These are phyloP conservation scores for Augochlora pura DNA, from an alignment of 1,140 invertebrate species.

Conservation along the genomic window DNA sequence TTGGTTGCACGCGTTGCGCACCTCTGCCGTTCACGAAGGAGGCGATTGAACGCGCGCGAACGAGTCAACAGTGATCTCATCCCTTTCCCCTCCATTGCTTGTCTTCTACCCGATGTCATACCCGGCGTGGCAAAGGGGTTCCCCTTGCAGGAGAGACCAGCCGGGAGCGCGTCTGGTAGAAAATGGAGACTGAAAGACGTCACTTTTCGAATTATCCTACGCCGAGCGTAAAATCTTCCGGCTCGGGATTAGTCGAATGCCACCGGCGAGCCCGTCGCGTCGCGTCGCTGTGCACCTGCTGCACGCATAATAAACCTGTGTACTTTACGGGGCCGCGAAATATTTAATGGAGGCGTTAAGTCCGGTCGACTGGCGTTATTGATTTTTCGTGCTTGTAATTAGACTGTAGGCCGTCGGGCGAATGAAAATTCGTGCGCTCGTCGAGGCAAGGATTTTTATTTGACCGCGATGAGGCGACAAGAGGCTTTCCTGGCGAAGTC, in stretches of 20 bases:
- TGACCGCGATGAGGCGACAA: too few species aligned
- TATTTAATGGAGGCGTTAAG: too few species aligned
- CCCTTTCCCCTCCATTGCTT: slow-evolving; percentile 31
- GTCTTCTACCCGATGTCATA: slow-evolving; percentile 45
- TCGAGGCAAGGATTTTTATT: too few species aligned
- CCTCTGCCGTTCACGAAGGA: slow-evolving; percentile 46
- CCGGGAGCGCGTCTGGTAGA: slow-evolving; percentile 18
- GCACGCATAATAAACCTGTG: too few species aligned
- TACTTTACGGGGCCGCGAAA: too few species aligned
- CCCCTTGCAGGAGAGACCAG: neutral
- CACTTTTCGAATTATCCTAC: slow-evolving; percentile 27
- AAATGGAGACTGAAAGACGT: neutral
- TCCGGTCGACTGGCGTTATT: too few species aligned
- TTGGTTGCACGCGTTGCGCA: slow-evolving; percentile 33
- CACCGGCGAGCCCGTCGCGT: neutral
- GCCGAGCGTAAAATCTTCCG: neutral
- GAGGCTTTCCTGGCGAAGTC: too few species aligned
- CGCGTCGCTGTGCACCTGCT: too few species aligned
- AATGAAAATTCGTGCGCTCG: too few species aligned
- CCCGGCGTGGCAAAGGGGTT: slow-evolving; percentile 10
- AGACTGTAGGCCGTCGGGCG: too few species aligned
- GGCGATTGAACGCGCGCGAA: slow-evolving; percentile 60
- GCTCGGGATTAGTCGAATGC: neutral
- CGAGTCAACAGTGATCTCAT: slow-evolving; percentile 61
- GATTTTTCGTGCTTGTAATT: too few species aligned